A percentile compares a stretch with the other conserved stretches of the same genome.
These are phyloP conservation scores for Caenorhabditis becei DNA, from an alignment of 2,888 invertebrate genomes.

Conservation along the genomic window DNA sequence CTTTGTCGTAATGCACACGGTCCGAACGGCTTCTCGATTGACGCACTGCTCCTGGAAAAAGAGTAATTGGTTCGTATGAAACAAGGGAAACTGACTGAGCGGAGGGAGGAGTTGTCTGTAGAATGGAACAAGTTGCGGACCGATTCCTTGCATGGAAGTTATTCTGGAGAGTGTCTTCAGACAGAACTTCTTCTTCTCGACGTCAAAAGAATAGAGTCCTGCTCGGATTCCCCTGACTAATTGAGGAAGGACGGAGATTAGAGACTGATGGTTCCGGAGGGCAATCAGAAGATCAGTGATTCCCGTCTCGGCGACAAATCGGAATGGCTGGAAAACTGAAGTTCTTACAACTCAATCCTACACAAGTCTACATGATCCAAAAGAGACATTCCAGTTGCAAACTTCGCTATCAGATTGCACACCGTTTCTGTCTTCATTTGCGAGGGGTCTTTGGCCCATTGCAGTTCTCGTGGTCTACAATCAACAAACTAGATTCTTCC, in stretches of 20 bases:
- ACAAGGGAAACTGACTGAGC: slow-evolving; percentile 85
- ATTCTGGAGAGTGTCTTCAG: slow-evolving; percentile 68
- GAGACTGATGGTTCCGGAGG: slow-evolving; percentile 38
- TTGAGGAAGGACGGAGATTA: slow-evolving; percentile 56
- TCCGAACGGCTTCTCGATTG: slow-evolving; percentile 60
- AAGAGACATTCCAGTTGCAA: slow-evolving; percentile 56
- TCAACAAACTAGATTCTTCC: too few relatives aligned
- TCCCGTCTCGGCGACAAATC: slow-evolving; percentile 70
- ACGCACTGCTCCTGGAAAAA: slow-evolving; percentile 57
- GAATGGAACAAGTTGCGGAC: slow-evolving; percentile 96
- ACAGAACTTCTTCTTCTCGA: slow-evolving; percentile 69
- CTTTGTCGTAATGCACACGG: slow-evolving; percentile 60
- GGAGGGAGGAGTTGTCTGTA: slow-evolving; percentile 94
- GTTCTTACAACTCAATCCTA: too few relatives aligned
- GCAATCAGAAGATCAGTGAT: slow-evolving; percentile 71
- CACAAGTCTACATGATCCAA: slow-evolving; percentile 48
- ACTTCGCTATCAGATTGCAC: slow-evolving; percentile 49
- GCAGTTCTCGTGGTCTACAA: slow-evolving; percentile 56
- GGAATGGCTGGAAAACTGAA: slow-evolving; percentile 65
- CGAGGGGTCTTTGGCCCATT: slow-evolving; percentile 62
- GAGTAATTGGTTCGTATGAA: background rate
- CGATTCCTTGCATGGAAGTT: slow-evolving; percentile 86
- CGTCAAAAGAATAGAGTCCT: slow-evolving; percentile 72
- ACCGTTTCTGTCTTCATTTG: slow-evolving; percentile 59
- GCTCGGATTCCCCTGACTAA: slow-evolving; percentile 71